Base-by-base conservation (phyloP, 1,140 invertebrate species). In the Neodiprion pinetum region DNA sequence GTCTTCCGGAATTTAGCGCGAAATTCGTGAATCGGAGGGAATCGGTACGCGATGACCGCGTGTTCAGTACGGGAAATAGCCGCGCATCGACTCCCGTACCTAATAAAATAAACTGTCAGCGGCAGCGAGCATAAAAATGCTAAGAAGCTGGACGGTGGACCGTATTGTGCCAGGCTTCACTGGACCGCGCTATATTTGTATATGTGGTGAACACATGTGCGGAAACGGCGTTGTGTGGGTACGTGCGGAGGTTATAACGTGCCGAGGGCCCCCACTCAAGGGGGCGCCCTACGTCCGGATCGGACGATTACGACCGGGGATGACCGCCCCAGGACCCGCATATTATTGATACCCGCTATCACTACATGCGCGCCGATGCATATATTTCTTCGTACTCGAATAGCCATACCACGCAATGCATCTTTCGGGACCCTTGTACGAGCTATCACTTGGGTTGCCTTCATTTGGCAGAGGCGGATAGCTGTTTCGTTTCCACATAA, bases 71-170 rank as follows among this genome's bases (percentile, higher is more conserved):
- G 11, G 53, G 53, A 61, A 17, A 40, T 40, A 40, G 28, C 28
- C 28, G 28, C 28, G 28, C 28, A 1, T 40, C 5, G 28, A 40
- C 3, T 17, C 53, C 53, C 11, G 9, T 17, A 84, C 84, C 84
- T 87, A 88, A 88, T 88, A 88, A 88, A 88, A 88, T 86, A 87
- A 87, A 88, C 81, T 88, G 86, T 88, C 86, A 88, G 85, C 85
- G 77, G 82, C 86, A 87, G 86, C 80, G 80, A 80, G 79, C 86
- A 88, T 88, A 88, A 88, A 88, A 88, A 87, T 88, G 86, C 86
- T 88, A 87, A 86, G 82, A 80, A 86, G 84, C 67, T 71, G 80
- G 76, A 76, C 76, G 78, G 77, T 66, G 77, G 79, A 80, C 79
- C 79, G 79, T 75, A n/a, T 77, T 66, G 73, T 67, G 70, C 67